phyloP scores from a whole-genome alignment of 2,113 vertebrate species.

The Axis porcinus region DNA sequence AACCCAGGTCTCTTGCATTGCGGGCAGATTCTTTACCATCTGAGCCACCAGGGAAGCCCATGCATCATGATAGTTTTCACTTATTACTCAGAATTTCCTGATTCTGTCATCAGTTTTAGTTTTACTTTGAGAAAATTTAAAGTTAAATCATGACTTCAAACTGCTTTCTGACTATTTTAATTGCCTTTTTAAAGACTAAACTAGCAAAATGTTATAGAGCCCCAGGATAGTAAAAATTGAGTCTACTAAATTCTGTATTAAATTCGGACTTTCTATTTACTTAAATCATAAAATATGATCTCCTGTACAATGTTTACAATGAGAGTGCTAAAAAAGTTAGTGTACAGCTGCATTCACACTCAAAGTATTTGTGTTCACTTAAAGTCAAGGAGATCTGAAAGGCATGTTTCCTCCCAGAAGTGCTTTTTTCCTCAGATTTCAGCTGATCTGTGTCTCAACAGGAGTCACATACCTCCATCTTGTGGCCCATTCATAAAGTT shows the following conservation, averaged over 20 bases:
- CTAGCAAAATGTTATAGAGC: background rate
- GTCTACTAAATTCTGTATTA: background rate
- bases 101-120: background rate
- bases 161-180: background rate
- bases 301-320: background rate
- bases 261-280: background rate
- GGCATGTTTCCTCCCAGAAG: background rate
- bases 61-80: background rate
- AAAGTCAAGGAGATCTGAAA: background rate
- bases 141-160: background rate
- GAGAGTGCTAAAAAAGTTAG: background rate
- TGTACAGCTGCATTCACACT: background rate
- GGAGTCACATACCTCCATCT: conserved; percentile 73
- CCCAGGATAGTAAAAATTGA: background rate
- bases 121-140: background rate
- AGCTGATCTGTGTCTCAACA: background rate
- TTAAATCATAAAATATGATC: background rate
- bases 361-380: background rate
- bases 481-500: conserved; percentile 57
- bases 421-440: background rate
- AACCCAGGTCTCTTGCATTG: background rate
- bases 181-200: background rate
- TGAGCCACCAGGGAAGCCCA: background rate
- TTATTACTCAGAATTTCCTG: background rate
- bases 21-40: background rate